Conservation (phyloP, 2,888 invertebrate species). For the Synanthedon formicaeformis region DNA sequence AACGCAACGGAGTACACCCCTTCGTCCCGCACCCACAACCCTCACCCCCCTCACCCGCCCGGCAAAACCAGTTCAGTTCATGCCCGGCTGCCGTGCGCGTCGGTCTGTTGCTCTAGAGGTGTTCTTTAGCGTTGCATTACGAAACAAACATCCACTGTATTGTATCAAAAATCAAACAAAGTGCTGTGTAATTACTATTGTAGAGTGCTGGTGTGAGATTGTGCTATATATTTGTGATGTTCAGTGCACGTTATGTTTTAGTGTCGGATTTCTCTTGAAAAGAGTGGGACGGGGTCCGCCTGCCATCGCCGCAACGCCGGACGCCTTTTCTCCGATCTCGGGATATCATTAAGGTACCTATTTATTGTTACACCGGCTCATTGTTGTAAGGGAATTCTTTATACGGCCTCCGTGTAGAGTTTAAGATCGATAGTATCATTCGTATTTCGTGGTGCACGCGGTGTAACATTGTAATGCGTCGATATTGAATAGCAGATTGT, state of each 20-base stretch:
- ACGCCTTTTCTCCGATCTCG: slow-evolving; percentile 65
- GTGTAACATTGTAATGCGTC: slow-evolving; percentile 32
- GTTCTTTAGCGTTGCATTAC: slow-evolving; percentile 47
- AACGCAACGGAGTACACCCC: slow-evolving; percentile 55
- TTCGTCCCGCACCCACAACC: slow-evolving; percentile 16
- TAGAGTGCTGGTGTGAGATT: slow-evolving; percentile 58
- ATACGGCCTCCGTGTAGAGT: slow-evolving; percentile 52
- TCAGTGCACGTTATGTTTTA: slow-evolving; percentile 47
- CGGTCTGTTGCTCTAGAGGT: slow-evolving; percentile 30
- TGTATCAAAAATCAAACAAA: slow-evolving; percentile 51
- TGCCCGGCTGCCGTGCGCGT: slow-evolving; percentile 64
- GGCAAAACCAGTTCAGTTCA: slow-evolving; percentile 65
- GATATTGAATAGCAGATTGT: slow-evolving; percentile 46
- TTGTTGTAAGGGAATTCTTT: slow-evolving; percentile 67
- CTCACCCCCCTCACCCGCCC: slow-evolving; percentile 27
- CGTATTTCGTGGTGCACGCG: slow-evolving; percentile 28
- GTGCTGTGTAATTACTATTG: slow-evolving; percentile 58
- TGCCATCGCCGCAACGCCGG: slow-evolving; percentile 50
- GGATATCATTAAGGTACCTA: slow-evolving; percentile 67
- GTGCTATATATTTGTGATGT: slow-evolving; percentile 61
- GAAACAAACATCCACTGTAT: slow-evolving; percentile 54
- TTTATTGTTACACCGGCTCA: slow-evolving; percentile 69
- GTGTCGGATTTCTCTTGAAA: slow-evolving; percentile 59
- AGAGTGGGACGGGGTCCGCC: slow-evolving; percentile 56
- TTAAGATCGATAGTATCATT: slow-evolving; percentile 57